phyloP scores from a whole-genome alignment of 2,113 vertebrate species.

The Mormyrus iriodes region DNA sequence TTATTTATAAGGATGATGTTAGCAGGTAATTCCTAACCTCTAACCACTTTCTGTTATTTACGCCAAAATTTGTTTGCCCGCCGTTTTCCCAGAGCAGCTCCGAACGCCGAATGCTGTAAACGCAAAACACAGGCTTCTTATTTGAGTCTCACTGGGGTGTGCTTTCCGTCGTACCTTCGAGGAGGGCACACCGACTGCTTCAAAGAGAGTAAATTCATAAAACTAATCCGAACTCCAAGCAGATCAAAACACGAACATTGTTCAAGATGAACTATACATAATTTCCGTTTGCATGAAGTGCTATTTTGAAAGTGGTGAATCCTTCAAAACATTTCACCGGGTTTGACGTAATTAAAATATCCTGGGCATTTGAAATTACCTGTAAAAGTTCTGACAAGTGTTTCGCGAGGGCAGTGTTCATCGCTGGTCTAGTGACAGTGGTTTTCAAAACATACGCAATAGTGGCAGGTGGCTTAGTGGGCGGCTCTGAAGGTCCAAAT shows the following conservation, averaged over 20 bases:
- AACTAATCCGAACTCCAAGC: background rate
- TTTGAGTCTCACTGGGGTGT: background rate
- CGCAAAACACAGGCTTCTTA: background rate
- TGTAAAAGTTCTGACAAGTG: background rate
- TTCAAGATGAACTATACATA: background rate
- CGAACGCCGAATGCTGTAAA: background rate
- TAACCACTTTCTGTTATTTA: slow-evolving; percentile 20
- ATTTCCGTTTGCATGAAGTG: background rate
- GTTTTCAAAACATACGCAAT: background rate
- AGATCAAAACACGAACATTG: background rate
- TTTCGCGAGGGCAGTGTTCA: background rate
- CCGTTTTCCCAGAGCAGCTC: background rate
- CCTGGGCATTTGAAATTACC: background rate
- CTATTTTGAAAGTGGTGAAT: background rate
- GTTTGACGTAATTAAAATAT: background rate
- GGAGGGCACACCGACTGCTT: background rate
- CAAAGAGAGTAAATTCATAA: background rate
- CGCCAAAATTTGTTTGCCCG: slow-evolving; percentile 20
- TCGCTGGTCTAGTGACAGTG: background rate
- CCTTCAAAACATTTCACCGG: background rate
- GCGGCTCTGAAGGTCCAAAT: background rate
- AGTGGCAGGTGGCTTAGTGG: background rate
- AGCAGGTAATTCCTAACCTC: slow-evolving; percentile 38
- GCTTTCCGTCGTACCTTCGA: background rate
- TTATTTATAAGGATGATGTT: slow-evolving; percentile 49